phyloP scores from a whole-genome alignment of 37 sponge, comb jelly and placozoan genomes.

The Cliona cf. orientalis region DNA sequence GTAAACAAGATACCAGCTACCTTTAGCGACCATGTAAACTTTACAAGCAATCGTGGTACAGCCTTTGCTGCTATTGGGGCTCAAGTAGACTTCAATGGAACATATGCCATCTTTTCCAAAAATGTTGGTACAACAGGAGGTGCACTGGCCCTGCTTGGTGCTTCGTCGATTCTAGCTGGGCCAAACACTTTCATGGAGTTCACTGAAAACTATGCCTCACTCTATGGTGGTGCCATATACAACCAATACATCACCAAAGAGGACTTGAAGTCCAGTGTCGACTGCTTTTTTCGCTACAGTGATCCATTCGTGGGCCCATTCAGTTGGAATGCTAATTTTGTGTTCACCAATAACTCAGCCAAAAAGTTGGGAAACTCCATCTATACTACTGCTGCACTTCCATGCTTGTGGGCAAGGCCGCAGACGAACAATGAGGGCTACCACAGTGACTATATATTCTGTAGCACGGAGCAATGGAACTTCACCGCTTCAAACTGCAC shows the following conservation, averaged over 20 bases:
- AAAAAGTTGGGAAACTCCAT: not conserved
- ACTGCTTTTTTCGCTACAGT: not conserved
- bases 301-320: not conserved
- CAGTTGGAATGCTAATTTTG: not conserved
- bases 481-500: not conserved
- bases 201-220: constrained; percentile 29
- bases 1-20: constrained; percentile 18
- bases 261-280: not conserved
- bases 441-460: no score
- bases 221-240: constrained; percentile 63
- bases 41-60: constrained; percentile 44
- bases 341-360: not conserved
- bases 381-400: not conserved
- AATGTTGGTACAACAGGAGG: constrained; percentile 53
- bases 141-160: constrained; percentile 46
- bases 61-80: constrained; percentile 54
- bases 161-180: constrained; percentile 6
- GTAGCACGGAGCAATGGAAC: not conserved
- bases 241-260: constrained; percentile 23
- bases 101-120: not conserved
- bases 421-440: no score
- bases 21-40: constrained; percentile 16
- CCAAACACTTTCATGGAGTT: constrained; percentile 20
- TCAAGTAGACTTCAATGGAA: constrained; percentile 14
- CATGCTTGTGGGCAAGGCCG: no score